Base-by-base conservation (phyloP, 2,888 invertebrate genomes). In the Xylocampa areola region DNA sequence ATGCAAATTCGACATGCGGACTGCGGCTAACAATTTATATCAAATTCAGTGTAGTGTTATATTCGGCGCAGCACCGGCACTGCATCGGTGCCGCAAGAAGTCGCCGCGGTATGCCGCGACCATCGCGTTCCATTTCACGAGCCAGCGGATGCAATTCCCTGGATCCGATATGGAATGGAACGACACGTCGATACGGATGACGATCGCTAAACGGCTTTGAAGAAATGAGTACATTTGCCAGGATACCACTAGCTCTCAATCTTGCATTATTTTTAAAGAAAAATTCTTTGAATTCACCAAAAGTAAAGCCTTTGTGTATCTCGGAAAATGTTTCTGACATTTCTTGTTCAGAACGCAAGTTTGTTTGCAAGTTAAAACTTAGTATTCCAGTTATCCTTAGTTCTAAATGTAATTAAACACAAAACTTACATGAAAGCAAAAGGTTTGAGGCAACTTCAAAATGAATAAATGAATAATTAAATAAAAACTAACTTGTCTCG, bases 91-190 rank as follows among this genome's bases (percentile, higher is more conserved):
- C 35, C 37, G 49, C 62, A 51, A 29, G 48, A 39, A 45, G 33
- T n/a, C 4, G 30, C 39, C 30, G 30, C 23, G 21, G 16, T 67
- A 44, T 59, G 52, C 47, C 52, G 58, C 57, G 48, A 57, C 54
- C 21, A 10, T 32, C 60, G 47, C 59, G 68, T 54, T 67, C 73
- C 68, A 82, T 82, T 82, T 81, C 82, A 82, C 82, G 81, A 67
- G 50, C 74, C 73, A 81, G 35, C 68, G 80, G 60, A 72, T 72
- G 78, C 81, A 81, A 81, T 82, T 76, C 77, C 79, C 47, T 23
- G 39, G 62, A 64, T 70, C 51, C 43, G 53, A 68, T 70, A 70
- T 54, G 54, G 47, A 67, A 67, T 73, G 36, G 50, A 45, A 35
- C 57, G 68, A 57, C 55, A 58, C 50, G 30, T 50, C 66, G 51